These are phyloP conservation scores for Philereme vetulata DNA, from an alignment of 2,888 invertebrate genomes.

Conservation along the genomic window DNA sequence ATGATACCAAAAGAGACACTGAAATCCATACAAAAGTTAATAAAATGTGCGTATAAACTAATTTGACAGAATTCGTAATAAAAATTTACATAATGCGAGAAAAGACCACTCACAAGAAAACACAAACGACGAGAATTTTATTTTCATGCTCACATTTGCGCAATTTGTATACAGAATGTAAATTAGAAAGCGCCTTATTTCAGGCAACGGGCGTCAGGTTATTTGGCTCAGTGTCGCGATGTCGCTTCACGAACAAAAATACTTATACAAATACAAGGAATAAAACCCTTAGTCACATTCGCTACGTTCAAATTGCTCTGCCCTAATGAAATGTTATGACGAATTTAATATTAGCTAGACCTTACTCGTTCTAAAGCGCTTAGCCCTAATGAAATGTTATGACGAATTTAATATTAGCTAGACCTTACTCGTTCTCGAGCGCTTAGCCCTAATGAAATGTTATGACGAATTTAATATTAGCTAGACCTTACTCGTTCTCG, in stretches of 20 bases:
- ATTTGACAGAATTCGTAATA: constrained; percentile 74
- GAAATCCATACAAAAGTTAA: constrained; percentile 52
- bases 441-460: constrained; percentile 59
- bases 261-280: constrained; percentile 59
- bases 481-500: constrained; percentile 25
- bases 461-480: constrained; percentile 49
- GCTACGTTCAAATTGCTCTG: constrained; percentile 55
- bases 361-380: constrained; percentile 14
- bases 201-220: constrained; percentile 70
- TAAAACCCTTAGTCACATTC: constrained; percentile 61
- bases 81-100: constrained; percentile 78
- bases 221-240: constrained; percentile 72
- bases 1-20: too few relatives aligned
- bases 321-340: constrained; percentile 57
- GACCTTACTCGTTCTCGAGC: too few relatives aligned
- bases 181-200: constrained; percentile 80
- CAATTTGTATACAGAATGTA: constrained; percentile 82
- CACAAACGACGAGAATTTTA: constrained; percentile 78
- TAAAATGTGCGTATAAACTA: constrained; percentile 68
- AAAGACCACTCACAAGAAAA: constrained; percentile 73
- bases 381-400: constrained; percentile 54
- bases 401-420: constrained; percentile 47
- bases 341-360: constrained; percentile 44
- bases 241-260: constrained; percentile 63
- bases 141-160: constrained; percentile 79